Evolutionary conservation across 2,113 vertebrate genomes (phyloP).

Genomic region (Acrocephalus kingi): DNA sequence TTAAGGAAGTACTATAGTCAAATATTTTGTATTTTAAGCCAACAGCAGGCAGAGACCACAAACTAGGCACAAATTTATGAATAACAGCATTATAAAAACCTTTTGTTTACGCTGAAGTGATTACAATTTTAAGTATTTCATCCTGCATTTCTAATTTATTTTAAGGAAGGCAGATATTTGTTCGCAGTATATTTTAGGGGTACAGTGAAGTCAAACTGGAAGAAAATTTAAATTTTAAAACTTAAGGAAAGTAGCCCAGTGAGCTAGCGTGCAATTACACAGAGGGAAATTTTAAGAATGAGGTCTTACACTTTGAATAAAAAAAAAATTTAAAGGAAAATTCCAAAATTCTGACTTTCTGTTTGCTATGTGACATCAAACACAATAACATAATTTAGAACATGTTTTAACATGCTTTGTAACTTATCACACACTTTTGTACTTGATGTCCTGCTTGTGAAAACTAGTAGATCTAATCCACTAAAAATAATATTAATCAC

Average conservation of each 20-base stretch:
- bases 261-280: neutral
- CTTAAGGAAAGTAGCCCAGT: neutral
- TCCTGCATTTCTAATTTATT: neutral
- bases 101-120: neutral
- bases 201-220: neutral
- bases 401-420: neutral
- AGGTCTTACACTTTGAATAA: neutral
- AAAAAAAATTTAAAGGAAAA: neutral
- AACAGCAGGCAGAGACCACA: neutral
- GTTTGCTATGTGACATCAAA: neutral
- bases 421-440: neutral
- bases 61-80: neutral
- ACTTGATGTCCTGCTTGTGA: neutral
- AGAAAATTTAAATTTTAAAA: neutral
- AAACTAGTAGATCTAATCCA: neutral
- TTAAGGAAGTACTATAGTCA: neutral
- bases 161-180: neutral
- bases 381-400: neutral
- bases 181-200: neutral
- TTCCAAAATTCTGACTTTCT: neutral
- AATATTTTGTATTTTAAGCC: neutral
- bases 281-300: neutral
- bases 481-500: neutral
- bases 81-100: neutral
- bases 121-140: neutral